A percentile compares a stretch with the other conserved stretches of the same genome.
Evolutionary conservation across 2,888 invertebrate species (phyloP).

Genomic region (Glaucopsyche alexis): DNA sequence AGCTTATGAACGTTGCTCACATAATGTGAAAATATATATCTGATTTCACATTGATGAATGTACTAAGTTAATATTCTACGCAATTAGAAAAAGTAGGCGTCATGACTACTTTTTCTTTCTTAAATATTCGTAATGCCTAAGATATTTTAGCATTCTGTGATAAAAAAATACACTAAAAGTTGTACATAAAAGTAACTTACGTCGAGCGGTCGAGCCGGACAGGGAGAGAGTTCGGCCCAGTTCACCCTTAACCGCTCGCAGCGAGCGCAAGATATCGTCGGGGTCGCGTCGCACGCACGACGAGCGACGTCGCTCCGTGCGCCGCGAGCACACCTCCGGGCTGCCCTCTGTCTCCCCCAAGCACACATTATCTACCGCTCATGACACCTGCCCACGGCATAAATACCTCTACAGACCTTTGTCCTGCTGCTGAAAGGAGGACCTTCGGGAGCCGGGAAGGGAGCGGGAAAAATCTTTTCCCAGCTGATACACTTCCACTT

Average conservation of each 20-base stretch:
- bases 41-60: neutral
- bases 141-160: constrained; percentile 16
- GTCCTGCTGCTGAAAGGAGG: constrained; percentile 88
- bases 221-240: constrained; percentile 91
- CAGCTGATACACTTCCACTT: constrained; percentile 91
- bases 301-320: constrained; percentile 86
- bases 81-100: neutral
- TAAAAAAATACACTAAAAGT: neutral
- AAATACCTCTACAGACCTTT: constrained; percentile 60
- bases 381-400: neutral
- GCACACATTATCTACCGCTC: neutral
- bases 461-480: constrained; percentile 93
- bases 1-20: neutral
- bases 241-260: constrained; percentile 91
- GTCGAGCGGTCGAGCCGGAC: constrained; percentile 84
- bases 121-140: too few species aligned
- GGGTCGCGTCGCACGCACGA: constrained; percentile 91
- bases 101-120: too few species aligned
- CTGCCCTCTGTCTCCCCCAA: constrained; percentile 45
- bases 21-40: constrained; percentile 16
- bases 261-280: constrained; percentile 89
- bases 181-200: constrained; percentile 77
- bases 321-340: constrained; percentile 62
- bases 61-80: too few species aligned
- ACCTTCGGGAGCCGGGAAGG: constrained; percentile 90